These are phyloP conservation scores for Colinus virginianus DNA, from an alignment of 2,113 vertebrate species.

Conservation along the genomic window DNA sequence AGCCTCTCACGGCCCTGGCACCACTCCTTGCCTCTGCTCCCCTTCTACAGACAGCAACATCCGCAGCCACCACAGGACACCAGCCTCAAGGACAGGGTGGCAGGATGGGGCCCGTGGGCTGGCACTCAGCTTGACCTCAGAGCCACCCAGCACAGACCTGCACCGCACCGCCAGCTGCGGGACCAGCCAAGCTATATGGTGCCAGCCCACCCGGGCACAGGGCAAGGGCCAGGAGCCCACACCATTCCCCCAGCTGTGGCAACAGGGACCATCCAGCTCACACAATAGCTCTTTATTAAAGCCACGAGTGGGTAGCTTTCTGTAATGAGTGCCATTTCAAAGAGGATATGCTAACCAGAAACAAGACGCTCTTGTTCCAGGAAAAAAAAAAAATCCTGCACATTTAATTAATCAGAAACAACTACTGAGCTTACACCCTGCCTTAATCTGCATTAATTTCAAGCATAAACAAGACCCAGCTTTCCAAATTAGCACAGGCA, in stretches of 20 bases:
- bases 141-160: background rate
- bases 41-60: background rate
- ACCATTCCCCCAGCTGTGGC: background rate
- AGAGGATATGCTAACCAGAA: conserved; percentile 69
- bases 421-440: conserved; percentile 58
- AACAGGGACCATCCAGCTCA: conserved; percentile 24
- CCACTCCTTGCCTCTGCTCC: background rate
- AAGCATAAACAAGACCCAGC: conserved; percentile 67
- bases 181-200: background rate
- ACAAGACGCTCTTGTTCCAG: conserved; percentile 66
- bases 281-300: conserved; percentile 52
- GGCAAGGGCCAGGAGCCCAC: background rate
- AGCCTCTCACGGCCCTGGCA: background rate
- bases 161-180: background rate
- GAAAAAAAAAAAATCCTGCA: conserved; percentile 41
- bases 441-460: conserved; percentile 69
- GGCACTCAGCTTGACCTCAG: background rate
- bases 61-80: too few relatives aligned
- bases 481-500: conserved; percentile 56
- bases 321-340: conserved; percentile 59
- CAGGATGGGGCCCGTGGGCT: background rate
- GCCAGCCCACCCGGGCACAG: background rate
- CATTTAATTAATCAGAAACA: conserved; percentile 65
- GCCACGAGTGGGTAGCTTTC: conserved; percentile 67
- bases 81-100: background rate